Base-by-base conservation (phyloP, 1,140 invertebrate species). In the Solenopsis fugax region DNA sequence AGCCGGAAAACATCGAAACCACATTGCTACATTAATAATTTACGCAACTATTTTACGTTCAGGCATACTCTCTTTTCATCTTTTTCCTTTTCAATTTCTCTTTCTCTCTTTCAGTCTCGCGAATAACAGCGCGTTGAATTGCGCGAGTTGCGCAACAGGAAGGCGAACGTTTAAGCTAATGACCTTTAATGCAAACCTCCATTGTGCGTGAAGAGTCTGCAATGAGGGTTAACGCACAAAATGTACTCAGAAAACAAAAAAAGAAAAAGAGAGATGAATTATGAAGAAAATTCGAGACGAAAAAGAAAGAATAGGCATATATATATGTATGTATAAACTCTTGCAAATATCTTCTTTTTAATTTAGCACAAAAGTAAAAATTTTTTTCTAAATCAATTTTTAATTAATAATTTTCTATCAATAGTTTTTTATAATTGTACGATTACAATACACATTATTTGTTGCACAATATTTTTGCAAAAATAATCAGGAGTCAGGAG, bases 111-210 rank as follows among this genome's bases (percentile, higher is more conserved):
- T 64, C 13, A 13, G 48, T 65, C 73, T 78, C 60, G 82, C 82
- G 75, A 88, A 86, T 90, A 90, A 85, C 88, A 75, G 76, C 75
- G 65, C 64, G 89, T 56, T 89, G 88, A 92, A 90, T 92, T 78
- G 90, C 67, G 86, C 81, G 75, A 71, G 88, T 93, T 91, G 89
- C 88, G 91, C 89, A 93, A 93, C 90, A 91, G 90, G 91, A 92
- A 92, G 91, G 69, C 89, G 85, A 91, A 93, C 89, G 88, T 91
- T 93, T 90, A 91, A 93, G 92, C 88, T 93, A 92, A 93, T 93
- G 89, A 91, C 89, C 85, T 91, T 92, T 93, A 92, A 93, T 91
- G 89, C 85, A 89, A 88, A 89, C 86, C 86, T 92, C 90, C 84
- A 93, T 92, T 91, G 85, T 91, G 50, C 34, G 41, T 82, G 69